phyloP scores from a whole-genome alignment of 2,113 vertebrate species.

The Varanus komodoensis region DNA sequence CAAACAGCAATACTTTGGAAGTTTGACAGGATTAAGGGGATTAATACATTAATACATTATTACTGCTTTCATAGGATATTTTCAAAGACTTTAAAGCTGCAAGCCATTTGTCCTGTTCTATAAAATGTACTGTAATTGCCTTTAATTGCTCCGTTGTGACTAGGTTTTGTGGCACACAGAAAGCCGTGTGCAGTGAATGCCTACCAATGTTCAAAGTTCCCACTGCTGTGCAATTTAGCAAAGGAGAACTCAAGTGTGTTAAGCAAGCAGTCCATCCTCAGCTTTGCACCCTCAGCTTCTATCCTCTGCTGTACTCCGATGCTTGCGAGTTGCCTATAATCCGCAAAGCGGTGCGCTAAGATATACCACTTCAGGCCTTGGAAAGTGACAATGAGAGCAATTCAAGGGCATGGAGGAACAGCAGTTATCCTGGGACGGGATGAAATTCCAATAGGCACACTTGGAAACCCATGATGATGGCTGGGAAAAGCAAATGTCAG shows the following conservation, averaged over 20 bases:
- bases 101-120: slow-evolving; percentile 75
- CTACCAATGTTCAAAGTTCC: slow-evolving; percentile 45
- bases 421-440: background rate
- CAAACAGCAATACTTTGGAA: slow-evolving; percentile 57
- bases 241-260: background rate
- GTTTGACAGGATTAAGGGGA: slow-evolving; percentile 80
- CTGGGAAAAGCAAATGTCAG: background rate
- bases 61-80: slow-evolving; percentile 76
- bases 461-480: background rate
- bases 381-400: too few species aligned
- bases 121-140: slow-evolving; percentile 73
- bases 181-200: slow-evolving; percentile 27
- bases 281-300: too few species aligned
- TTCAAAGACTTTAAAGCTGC: slow-evolving; percentile 70
- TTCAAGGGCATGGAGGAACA: too few species aligned
- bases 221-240: background rate
- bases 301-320: too few species aligned
- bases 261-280: background rate
- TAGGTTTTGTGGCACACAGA: slow-evolving; percentile 52
- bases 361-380: too few species aligned
- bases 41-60: slow-evolving; percentile 80
- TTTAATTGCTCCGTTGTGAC: slow-evolving; percentile 75
- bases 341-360: too few species aligned
- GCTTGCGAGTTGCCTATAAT: too few species aligned
- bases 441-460: background rate